phyloP scores from a whole-genome alignment of 2,113 vertebrate genomes.

The Polypterus bichir region DNA sequence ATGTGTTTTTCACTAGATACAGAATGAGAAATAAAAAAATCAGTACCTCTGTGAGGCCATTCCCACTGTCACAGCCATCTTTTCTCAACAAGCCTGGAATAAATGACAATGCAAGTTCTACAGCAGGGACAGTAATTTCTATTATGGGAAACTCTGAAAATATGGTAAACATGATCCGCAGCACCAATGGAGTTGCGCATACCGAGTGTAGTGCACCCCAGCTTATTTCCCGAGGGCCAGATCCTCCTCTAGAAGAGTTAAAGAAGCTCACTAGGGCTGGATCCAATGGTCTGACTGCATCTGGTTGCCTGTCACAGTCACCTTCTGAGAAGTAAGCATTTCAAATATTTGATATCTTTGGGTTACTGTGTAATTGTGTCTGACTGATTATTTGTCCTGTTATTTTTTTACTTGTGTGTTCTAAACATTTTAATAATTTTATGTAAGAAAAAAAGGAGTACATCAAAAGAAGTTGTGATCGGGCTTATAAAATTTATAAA shows the following conservation, averaged over 20 bases:
- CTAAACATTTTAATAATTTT: no score
- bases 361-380: not conserved
- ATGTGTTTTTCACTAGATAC: slow-evolving; percentile 46
- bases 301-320: slow-evolving; percentile 49
- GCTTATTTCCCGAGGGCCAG: slow-evolving; percentile 67
- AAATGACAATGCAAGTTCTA: slow-evolving; percentile 45
- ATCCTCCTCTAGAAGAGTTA: slow-evolving; percentile 59
- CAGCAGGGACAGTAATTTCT: slow-evolving; percentile 53
- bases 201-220: slow-evolving; percentile 56
- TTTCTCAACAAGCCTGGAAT: slow-evolving; percentile 62
- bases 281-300: slow-evolving; percentile 45
- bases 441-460: no score
- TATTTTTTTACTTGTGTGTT: no score
- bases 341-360: not conserved
- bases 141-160: slow-evolving; percentile 60
- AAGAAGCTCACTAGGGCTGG: slow-evolving; percentile 58
- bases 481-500: no score
- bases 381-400: no score
- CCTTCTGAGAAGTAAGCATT: slow-evolving; percentile 68
- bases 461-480: no score
- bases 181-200: slow-evolving; percentile 50
- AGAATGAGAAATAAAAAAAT: slow-evolving; percentile 91
- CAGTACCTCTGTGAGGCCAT: slow-evolving; percentile 59
- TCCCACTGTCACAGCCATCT: slow-evolving; percentile 47
- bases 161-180: slow-evolving; percentile 52